Evolutionary conservation across 2,888 invertebrate species (phyloP), one percentile per base, ranked within the genome.

Genomic region (Phaedon cochleariae): DNA sequence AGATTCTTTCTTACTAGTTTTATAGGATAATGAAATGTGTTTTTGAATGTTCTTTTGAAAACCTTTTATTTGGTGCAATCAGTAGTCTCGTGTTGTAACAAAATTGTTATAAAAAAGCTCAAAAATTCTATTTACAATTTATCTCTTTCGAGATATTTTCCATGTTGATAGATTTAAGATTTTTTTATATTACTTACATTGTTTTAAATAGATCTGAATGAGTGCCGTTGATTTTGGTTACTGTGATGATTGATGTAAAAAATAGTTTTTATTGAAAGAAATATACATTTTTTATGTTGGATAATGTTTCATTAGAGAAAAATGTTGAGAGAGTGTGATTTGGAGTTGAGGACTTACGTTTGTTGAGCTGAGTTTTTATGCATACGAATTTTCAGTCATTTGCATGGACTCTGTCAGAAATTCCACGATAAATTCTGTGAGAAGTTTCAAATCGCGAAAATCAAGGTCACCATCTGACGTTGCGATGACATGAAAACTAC

Each of bases 231-330:
- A 34, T 53, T 62, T 62, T 54, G 52, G 51, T 62, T 65, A 65
- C 65, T 65, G 65, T 65, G 65, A 65, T 65, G 61, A 65, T 61
- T 57, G 59, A 60, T 52, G 54, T 59, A 64, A 59, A 64, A 48
- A 48, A 49, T 61, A 45, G 61, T 51, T 65, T 64, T 61, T 65
- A 65, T 63, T 63, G 29, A 55, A 65, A 65, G 45, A 62, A 65
- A 58, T 65, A 61, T 58, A 58, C 48, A 55, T 61, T 60, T 52
- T 65, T 62, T 62, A 45, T 57, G 57, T 57, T 57, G 48, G 21
- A n/a, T 20, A 31, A 10, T 41, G 15, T 41, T 41, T 41, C 15
- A 41, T 41, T 41, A 5, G 26, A 26, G 7, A 26, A 7, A 15
- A 41, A n/a, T n/a, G n/a, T n/a, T n/a, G n/a, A n/a, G n/a, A n/a